Conservation (phyloP, 2,113 vertebrate species). For the Rhinopomastus cyanomelas region DNA sequence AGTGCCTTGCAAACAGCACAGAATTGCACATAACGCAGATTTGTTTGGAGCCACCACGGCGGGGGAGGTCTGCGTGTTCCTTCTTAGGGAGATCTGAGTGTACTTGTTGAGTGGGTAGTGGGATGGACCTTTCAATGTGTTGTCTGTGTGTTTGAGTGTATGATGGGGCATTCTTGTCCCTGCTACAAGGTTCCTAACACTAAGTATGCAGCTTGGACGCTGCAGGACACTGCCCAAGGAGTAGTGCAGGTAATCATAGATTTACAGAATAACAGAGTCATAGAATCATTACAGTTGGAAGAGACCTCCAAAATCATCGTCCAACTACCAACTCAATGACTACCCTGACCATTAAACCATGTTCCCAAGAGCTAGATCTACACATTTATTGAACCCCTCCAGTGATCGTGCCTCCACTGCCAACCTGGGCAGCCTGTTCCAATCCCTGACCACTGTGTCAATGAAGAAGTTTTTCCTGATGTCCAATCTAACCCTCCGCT, state of each 20-base stretch:
- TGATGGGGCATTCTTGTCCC: background rate
- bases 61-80: background rate
- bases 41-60: background rate
- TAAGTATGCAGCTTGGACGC: background rate
- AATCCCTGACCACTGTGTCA: too few species aligned
- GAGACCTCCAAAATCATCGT: background rate
- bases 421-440: too few species aligned
- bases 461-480: too few species aligned
- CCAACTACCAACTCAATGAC: too few species aligned
- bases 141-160: background rate
- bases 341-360: too few species aligned
- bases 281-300: too few species aligned
- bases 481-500: too few species aligned
- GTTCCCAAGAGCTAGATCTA: too few species aligned
- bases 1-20: background rate
- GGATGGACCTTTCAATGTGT: background rate
- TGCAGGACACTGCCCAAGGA: background rate
- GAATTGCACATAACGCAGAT: background rate
- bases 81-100: background rate
- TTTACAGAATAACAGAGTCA: too few species aligned
- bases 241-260: background rate
- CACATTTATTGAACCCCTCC: too few species aligned
- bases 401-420: too few species aligned
- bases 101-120: background rate
- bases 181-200: background rate